phyloP scores from a whole-genome alignment of 92 coral and sea anemone genomes.

The Porites evermanni region DNA sequence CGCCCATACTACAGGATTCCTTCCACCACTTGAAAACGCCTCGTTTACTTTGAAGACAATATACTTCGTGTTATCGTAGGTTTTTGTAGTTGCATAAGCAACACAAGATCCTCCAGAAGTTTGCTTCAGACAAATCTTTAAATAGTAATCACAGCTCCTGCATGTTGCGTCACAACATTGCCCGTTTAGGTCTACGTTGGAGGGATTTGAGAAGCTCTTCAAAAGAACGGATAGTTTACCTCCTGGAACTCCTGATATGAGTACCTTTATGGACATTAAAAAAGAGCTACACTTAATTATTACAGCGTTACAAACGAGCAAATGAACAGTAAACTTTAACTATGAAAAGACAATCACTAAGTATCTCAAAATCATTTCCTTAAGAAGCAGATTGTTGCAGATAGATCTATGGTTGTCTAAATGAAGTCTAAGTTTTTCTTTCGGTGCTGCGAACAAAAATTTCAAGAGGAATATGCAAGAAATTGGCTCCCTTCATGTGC shows the following conservation, averaged over 20 bases:
- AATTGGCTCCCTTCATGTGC: too few relatives aligned
- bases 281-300: too few relatives aligned
- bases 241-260: constrained; percentile 53
- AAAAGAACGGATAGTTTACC: constrained; percentile 62
- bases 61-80: constrained; percentile 58
- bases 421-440: too few relatives aligned
- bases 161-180: constrained; percentile 78
- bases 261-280: constrained; percentile 19
- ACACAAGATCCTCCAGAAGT: constrained; percentile 54
- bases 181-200: constrained; percentile 59
- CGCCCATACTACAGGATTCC: constrained; percentile 67
- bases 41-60: constrained; percentile 67
- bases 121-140: constrained; percentile 65
- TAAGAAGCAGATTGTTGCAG: too few relatives aligned
- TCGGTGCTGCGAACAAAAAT: too few relatives aligned
- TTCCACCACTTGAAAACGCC: constrained; percentile 42
- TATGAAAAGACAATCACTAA: too few relatives aligned
- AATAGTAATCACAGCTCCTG: constrained; percentile 68
- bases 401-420: too few relatives aligned
- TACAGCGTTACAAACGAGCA: background rate
- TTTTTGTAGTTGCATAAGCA: constrained; percentile 48
- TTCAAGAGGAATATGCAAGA: too few relatives aligned
- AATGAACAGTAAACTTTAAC: too few relatives aligned
- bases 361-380: too few relatives aligned
- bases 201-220: constrained; percentile 76